phyloP scores from a whole-genome alignment of 2,888 invertebrate genomes.

The Erannis defoliaria region DNA sequence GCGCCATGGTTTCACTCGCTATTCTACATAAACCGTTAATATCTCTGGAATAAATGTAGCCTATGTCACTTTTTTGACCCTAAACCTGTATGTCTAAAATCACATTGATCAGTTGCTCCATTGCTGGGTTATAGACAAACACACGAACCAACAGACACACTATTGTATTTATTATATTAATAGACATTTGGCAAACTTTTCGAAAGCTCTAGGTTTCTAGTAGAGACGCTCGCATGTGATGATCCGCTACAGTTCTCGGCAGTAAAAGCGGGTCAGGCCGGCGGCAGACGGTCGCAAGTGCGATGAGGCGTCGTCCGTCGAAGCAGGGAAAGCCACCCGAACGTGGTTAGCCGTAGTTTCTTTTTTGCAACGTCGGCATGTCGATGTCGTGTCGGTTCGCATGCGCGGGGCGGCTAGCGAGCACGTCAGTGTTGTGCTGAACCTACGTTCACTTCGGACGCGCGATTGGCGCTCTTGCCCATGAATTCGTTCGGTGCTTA shows the following conservation, averaged over 20 bases:
- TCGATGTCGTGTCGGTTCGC: slow-evolving; percentile 60
- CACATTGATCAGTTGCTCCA: no score
- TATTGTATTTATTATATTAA: no score
- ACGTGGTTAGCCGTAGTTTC: slow-evolving; percentile 71
- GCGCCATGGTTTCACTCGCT: no score
- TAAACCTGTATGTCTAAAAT: no score
- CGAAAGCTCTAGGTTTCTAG: slow-evolving; percentile 45
- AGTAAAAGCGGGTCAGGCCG: slow-evolving; percentile 81
- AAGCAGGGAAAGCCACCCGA: slow-evolving; percentile 77
- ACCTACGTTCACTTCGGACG: slow-evolving; percentile 85
- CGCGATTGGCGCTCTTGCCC: slow-evolving; percentile 72
- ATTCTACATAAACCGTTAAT: no score
- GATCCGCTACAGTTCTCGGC: slow-evolving; percentile 48
- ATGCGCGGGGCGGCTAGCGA: slow-evolving; percentile 71
- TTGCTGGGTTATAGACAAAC: no score
- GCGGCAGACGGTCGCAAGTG: slow-evolving; percentile 56
- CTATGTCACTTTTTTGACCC: no score
- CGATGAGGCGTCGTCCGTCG: slow-evolving; percentile 48
- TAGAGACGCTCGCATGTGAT: slow-evolving; percentile 28
- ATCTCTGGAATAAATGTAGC: no score
- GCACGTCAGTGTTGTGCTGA: slow-evolving; percentile 80
- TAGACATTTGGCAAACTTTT: slow-evolving; percentile 31
- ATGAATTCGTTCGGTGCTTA: slow-evolving; percentile 63
- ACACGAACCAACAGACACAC: no score
- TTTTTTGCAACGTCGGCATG: slow-evolving; percentile 74